phyloP scores from a whole-genome alignment of 2,888 invertebrate genomes.

The Chironomus tentans region DNA sequence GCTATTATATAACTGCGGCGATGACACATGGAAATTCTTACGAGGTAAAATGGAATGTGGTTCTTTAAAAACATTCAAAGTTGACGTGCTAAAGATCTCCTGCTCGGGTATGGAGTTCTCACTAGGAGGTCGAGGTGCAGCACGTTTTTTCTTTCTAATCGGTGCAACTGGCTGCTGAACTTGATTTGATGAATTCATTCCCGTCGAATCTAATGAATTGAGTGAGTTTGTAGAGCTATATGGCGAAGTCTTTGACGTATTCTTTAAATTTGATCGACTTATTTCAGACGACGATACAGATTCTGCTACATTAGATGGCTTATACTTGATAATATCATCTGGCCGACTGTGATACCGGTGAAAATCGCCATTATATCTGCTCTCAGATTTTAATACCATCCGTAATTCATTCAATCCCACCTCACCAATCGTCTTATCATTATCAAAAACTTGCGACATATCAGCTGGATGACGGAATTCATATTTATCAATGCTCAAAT shows the following conservation, averaged over 20 bases:
- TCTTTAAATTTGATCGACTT: slow-evolving; percentile 33
- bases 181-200: slow-evolving; percentile 36
- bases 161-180: slow-evolving; percentile 32
- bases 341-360: slow-evolving; percentile 36
- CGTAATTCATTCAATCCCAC: slow-evolving; percentile 42
- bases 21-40: slow-evolving; percentile 39
- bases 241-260: slow-evolving; percentile 37
- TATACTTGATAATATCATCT: slow-evolving; percentile 38
- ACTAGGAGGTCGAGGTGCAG: slow-evolving; percentile 40
- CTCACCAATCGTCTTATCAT: slow-evolving; percentile 41
- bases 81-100: slow-evolving; percentile 31
- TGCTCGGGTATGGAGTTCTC: slow-evolving; percentile 38
- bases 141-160: slow-evolving; percentile 41
- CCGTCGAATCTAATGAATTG: slow-evolving; percentile 42
- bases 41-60: slow-evolving; percentile 30
- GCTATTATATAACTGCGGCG: slow-evolving; percentile 35
- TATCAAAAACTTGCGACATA: slow-evolving; percentile 41
- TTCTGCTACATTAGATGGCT: slow-evolving; percentile 33
- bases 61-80: slow-evolving; percentile 24
- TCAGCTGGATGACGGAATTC: slow-evolving; percentile 67
- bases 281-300: slow-evolving; percentile 41
- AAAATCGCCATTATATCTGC: slow-evolving; percentile 21
- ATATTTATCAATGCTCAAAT: slow-evolving; percentile 61
- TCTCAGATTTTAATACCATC: slow-evolving; percentile 30
- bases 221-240: slow-evolving; percentile 43